Evolutionary conservation across 2,113 vertebrate species (phyloP).

Genomic region (Tichodroma muraria): DNA sequence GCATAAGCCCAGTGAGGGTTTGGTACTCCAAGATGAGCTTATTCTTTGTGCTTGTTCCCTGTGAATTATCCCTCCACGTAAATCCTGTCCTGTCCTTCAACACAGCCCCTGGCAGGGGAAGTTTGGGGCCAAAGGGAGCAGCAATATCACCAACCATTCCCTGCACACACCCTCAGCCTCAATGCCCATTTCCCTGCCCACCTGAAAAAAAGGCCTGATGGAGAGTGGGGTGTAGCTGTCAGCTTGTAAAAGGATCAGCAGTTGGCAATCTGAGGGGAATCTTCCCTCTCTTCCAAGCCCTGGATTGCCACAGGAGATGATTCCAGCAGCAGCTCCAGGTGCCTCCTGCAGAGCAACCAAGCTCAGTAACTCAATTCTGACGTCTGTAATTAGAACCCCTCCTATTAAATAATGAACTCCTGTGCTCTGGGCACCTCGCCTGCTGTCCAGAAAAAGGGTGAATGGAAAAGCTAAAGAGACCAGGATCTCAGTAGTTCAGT

Average conservation of each 20-base stretch:
- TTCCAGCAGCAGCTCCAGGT: neutral
- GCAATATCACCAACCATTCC: fast-evolving
- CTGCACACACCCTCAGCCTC: neutral
- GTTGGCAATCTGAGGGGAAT: neutral
- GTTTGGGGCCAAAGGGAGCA: neutral
- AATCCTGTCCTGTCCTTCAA: fast-evolving
- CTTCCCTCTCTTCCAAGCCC: neutral
- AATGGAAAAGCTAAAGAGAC: neutral
- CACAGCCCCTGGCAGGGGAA: neutral
- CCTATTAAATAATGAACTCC: slow-evolving; percentile 50
- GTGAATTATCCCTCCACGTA: fast-evolving
- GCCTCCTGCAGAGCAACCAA: neutral
- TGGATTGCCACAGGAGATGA: neutral
- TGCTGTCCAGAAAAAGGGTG: neutral
- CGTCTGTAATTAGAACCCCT: slow-evolving; percentile 17
- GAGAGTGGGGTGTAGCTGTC: neutral
- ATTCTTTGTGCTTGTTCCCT: neutral
- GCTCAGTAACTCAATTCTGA: neutral
- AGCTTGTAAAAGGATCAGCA: neutral
- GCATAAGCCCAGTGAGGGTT: neutral
- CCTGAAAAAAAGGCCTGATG: neutral
- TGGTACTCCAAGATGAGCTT: neutral
- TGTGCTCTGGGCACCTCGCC: neutral
- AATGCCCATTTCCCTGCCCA: neutral
- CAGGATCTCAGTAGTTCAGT: neutral